These are phyloP conservation scores for Drosophila borealis DNA, from an alignment of 2,888 invertebrate genomes.

Conservation along the genomic window DNA sequence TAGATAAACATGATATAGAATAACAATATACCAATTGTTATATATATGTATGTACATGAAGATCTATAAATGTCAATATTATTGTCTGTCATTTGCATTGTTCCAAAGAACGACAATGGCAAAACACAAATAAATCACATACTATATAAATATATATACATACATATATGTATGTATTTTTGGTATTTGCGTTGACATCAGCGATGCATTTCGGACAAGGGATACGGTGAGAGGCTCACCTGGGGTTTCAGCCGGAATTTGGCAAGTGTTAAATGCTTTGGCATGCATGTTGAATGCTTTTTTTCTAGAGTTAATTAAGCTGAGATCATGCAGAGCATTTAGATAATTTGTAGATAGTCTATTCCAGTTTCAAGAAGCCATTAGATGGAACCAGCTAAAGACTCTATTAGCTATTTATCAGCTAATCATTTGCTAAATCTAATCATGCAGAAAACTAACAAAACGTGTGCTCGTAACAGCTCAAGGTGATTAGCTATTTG, in stretches of 20 bases:
- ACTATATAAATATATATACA: conserved; percentile 10
- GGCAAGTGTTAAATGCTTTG: conserved; percentile 51
- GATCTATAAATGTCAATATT: conserved; percentile 32
- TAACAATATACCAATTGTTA: conserved; percentile 28
- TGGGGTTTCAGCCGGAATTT: conserved; percentile 29
- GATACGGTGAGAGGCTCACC: conserved; percentile 8
- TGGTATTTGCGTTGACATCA: conserved; percentile 69
- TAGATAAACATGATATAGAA: neutral
- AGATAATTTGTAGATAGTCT: neutral
- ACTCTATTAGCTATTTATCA: conserved; percentile 24
- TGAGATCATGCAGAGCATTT: conserved; percentile 37
- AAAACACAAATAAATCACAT: conserved; percentile 28
- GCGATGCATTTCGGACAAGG: conserved; percentile 30
- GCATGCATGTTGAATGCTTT: conserved; percentile 18
- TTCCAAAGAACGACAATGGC: conserved; percentile 20
- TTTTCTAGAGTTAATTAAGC: conserved; percentile 15
- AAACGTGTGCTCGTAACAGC: conserved; percentile 32
- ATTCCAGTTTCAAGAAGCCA: conserved; percentile 9
- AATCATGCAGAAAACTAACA: conserved; percentile 30
- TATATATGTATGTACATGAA: neutral
- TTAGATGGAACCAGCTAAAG: conserved; percentile 13
- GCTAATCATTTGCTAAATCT: conserved; percentile 19
- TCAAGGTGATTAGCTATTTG: conserved; percentile 53
- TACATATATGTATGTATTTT: conserved; percentile 26
- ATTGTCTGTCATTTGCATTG: conserved; percentile 32